A percentile compares a stretch with the other conserved stretches of the same genome.
These are phyloP conservation scores for Pseudocheirus occidentalis DNA, from an alignment of 2,797 vertebrate genomes.

Conservation along the genomic window DNA sequence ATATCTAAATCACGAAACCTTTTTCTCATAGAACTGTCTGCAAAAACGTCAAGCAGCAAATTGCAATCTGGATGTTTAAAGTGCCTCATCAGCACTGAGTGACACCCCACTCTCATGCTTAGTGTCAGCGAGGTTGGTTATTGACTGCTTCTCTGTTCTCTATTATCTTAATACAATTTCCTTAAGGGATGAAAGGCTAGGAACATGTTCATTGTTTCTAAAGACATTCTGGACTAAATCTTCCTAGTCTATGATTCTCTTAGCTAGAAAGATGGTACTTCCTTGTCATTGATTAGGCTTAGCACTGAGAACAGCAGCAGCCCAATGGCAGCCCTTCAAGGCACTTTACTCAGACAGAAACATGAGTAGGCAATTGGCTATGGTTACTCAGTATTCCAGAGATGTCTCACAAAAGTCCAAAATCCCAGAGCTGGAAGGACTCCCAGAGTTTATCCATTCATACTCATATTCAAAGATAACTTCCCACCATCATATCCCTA, in stretches of 20 bases:
- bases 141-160: slow-evolving; percentile 80
- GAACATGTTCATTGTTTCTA: not conserved
- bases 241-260: not conserved
- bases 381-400: not conserved
- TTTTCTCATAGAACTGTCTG: not conserved
- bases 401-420: not conserved
- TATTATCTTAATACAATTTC: slow-evolving; percentile 83
- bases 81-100: not conserved
- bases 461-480: not conserved
- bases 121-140: slow-evolving; percentile 82
- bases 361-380: not conserved
- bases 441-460: not conserved
- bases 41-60: not conserved
- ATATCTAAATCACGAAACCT: not conserved
- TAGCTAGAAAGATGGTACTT: not conserved
- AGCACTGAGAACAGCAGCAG: not conserved
- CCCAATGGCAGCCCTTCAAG: not conserved
- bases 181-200: slow-evolving; percentile 66
- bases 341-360: not conserved
- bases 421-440: not conserved
- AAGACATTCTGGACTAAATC: not conserved
- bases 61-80: not conserved
- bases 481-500: not conserved
- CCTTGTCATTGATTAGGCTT: not conserved
- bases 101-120: slow-evolving; percentile 19